Evolutionary conservation across 2,888 invertebrate species (phyloP).

Genomic region (Tetragonisca angustula): DNA sequence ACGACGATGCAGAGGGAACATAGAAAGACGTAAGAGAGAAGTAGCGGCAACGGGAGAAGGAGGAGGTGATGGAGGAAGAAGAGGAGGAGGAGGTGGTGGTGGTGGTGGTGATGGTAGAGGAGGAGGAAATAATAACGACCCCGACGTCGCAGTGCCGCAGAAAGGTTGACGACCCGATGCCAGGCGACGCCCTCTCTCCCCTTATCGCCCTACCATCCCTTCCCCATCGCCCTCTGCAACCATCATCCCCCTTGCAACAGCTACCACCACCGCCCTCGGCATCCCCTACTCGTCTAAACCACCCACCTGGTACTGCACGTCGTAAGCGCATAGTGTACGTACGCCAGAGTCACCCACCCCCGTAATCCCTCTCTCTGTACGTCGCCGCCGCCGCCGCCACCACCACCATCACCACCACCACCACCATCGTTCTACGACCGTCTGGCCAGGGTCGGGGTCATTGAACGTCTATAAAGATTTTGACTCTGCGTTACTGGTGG

Average conservation of each 20-base stretch:
- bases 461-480: constrained; percentile 84
- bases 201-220: constrained; percentile 65
- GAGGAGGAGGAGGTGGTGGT: constrained; percentile 58
- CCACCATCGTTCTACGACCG: constrained; percentile 71
- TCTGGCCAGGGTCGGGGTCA: constrained; percentile 84
- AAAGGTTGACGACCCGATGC: constrained; percentile 83
- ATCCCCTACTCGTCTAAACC: constrained; percentile 59
- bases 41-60: constrained; percentile 70
- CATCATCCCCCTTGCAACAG: constrained; percentile 56
- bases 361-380: constrained; percentile 62
- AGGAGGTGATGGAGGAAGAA: constrained; percentile 56
- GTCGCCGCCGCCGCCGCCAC: constrained; percentile 56
- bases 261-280: constrained; percentile 54
- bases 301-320: constrained; percentile 61
- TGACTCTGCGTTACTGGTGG: constrained; percentile 73
- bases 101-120: constrained; percentile 49
- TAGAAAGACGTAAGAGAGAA: constrained; percentile 30
- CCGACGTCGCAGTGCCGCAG: constrained; percentile 83
- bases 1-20: neutral
- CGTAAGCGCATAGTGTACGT: constrained; percentile 68
- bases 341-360: constrained; percentile 56
- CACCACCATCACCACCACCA: constrained; percentile 11
- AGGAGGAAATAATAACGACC: constrained; percentile 80
- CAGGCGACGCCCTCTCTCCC: constrained; percentile 80
- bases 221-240: constrained; percentile 61